phyloP scores from a whole-genome alignment of 2,113 vertebrate genomes.

The Oriolus oriolus region DNA sequence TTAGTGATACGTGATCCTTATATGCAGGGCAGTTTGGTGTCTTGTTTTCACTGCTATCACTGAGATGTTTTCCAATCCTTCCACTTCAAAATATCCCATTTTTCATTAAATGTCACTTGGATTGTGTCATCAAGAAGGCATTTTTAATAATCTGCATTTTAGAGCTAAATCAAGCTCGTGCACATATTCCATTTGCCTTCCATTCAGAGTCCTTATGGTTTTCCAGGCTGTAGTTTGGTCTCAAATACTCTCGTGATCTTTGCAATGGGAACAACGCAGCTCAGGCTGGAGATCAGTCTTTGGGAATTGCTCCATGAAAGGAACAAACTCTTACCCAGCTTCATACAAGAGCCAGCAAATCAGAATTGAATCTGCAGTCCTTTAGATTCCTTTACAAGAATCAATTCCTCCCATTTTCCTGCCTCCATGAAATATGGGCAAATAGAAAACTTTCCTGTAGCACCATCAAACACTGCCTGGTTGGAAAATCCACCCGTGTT shows the following conservation, averaged over 20 bases:
- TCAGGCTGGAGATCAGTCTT: neutral
- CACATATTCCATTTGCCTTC: neutral
- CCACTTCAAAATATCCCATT: neutral
- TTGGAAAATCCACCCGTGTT: neutral
- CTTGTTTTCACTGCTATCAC: neutral
- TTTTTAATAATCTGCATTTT: neutral
- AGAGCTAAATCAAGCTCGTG: neutral
- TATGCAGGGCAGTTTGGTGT: neutral
- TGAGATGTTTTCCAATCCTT: neutral
- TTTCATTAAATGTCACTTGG: conserved; percentile 21
- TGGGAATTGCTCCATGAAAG: neutral
- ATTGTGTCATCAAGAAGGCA: neutral
- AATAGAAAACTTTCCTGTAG: neutral
- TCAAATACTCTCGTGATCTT: neutral
- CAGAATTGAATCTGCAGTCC: neutral
- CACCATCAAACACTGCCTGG: neutral
- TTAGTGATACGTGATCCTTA: neutral
- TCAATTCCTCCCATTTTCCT: neutral
- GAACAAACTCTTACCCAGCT: neutral
- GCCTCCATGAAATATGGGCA: neutral
- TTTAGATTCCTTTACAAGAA: neutral
- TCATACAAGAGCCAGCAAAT: neutral
- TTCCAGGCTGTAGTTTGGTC: neutral
- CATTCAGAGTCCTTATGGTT: neutral
- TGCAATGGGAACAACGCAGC: neutral